Evolutionary conservation across 2,113 vertebrate genomes (phyloP), one percentile per base, ranked within the genome.

Genomic region (Calonectris borealis): DNA sequence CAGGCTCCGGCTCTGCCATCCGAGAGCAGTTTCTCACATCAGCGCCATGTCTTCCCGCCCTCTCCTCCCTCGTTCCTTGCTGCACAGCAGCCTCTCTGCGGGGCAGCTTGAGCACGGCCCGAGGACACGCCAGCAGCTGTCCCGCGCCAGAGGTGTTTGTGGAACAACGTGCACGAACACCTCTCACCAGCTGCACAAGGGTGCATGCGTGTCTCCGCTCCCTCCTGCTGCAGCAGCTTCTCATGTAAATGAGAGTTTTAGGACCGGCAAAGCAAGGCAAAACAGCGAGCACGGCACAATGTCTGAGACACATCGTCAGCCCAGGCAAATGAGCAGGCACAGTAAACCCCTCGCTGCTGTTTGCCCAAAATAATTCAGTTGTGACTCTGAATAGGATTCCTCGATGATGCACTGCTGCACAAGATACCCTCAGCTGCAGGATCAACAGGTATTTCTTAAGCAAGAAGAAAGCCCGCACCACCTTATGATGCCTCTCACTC

Each of bases 111-210:
- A 32, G 34, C 17, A 8, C 0, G 1, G 60, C 20, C 10, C 0
- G 2, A 17, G 18, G 38, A 9, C 60, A 40, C 0, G 1, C 9
- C 66, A 48, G 38, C 78, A 49, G 54, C 44, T 64, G 55, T 72
- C 29, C 49, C 4, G 17, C 31, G 27, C 69, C 4, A 4, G 49
- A 40, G 25, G 19, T 60, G 60, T 68, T 60, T 13, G 20, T 27
- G 58, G 44, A 14, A 5, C 4, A 26, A 18, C 5, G 1, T 1
- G 2, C 12, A 20, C 0, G 1, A 57, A 36, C 32, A 46, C 21
- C 27, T 26, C n/a, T 36, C 64, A 27, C 11, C 20, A 32, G 34
- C 38, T 32, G 40, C 75, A 66, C 7, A 20, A 10, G 38, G 13
- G 11, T 62, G 26, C 18, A 2, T 36, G n/a, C 6, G 0, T 27